These are phyloP conservation scores for Cyclophora punctaria DNA, from an alignment of 2,888 invertebrate genomes.

Conservation along the genomic window DNA sequence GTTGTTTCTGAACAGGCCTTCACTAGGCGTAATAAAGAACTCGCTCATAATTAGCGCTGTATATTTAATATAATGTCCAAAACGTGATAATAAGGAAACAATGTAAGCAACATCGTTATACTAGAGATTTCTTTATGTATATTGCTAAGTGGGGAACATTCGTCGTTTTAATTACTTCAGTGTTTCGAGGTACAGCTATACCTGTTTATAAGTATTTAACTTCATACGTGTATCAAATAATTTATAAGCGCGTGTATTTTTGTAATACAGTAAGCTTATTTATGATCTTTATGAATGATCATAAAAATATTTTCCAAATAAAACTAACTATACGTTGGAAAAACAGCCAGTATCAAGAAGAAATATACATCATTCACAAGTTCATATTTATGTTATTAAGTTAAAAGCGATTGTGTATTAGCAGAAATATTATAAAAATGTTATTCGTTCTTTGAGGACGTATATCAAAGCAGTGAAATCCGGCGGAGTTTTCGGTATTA, in stretches of 20 bases:
- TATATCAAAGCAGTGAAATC: constrained; percentile 62
- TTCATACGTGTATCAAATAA: no score
- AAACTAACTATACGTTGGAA: no score
- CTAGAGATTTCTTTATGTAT: constrained; percentile 66
- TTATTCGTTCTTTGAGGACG: constrained; percentile 59
- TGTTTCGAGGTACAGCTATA: no score
- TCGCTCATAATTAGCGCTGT: constrained; percentile 66
- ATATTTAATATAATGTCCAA: constrained; percentile 64
- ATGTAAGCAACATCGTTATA: constrained; percentile 65
- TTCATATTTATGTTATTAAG: not conserved
- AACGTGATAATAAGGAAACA: constrained; percentile 68
- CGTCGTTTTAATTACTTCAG: constrained; percentile 49
- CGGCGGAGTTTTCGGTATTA: constrained; percentile 62
- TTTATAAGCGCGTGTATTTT: no score
- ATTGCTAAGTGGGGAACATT: constrained; percentile 53
- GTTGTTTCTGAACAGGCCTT: constrained; percentile 53
- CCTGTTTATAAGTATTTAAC: no score
- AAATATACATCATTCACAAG: no score
- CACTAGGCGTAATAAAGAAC: constrained; percentile 57
- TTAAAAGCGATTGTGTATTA: constrained; percentile 12
- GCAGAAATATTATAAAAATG: constrained; percentile 42
- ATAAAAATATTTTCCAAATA: no score
- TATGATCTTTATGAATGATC: no score
- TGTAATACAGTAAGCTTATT: no score
- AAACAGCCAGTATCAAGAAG: no score